Evolutionary conservation across 1,140 invertebrate species (phyloP), one percentile per base, ranked within the genome.

Genomic region (Leptonema lineaticorne): DNA sequence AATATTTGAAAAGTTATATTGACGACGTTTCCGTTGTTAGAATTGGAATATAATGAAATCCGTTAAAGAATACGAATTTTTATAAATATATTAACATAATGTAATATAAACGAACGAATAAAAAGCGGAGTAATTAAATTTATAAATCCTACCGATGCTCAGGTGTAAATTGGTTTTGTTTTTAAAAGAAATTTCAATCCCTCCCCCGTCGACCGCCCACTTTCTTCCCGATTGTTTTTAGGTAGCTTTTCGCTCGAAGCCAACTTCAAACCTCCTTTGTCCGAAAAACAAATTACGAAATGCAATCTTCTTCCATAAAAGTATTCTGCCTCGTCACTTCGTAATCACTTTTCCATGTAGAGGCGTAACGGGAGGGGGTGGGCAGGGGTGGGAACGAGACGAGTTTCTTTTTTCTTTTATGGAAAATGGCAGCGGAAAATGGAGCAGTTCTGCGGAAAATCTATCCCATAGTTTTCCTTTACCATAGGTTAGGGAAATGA

Each of bases 341-440:
- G 24, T 63, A 63, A 63, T 63, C 59, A 63, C 59, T 63, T 63
- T 63, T 41, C 26, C 59, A 28, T 63, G 57, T 59, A 27, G 57
- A 24, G 11, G 33, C 33, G 24, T 14, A 33, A 22, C 9, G 14
- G n/a, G 4, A 28, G 1, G 57, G 28, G 2, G 24, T 27, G 53
- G 24, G 5, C n/a, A 33, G 30, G n/a, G n/a, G 30, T 33, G 11
- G 30, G 11, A 33, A 33, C 30, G 11, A 16, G 37, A 16, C 2
- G 37, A 41, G 37, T n/a, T n/a, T n/a, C n/a, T n/a, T n/a, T n/a
- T n/a, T n/a, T n/a, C n/a, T n/a, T n/a, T n/a, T n/a, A n/a, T n/a
- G n/a, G n/a, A n/a, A n/a, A n/a, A n/a, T n/a, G n/a, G n/a, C n/a
- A n/a, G n/a, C n/a, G n/a, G n/a, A n/a, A n/a, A n/a, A n/a, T n/a